Evolutionary conservation across 1,140 invertebrate species (phyloP).

Genomic region (Saccostrea echinata): DNA sequence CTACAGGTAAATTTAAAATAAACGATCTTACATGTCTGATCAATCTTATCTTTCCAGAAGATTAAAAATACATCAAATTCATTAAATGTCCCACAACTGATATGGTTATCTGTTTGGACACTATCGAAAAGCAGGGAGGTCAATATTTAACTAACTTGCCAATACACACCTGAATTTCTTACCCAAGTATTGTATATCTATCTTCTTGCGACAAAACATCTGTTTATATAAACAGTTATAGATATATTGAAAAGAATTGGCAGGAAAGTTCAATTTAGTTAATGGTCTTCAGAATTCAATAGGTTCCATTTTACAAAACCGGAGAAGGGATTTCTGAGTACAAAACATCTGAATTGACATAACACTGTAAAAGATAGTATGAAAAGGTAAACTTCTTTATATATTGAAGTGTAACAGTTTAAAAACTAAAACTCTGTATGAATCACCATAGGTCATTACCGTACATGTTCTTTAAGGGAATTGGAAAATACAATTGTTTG

Average conservation of each 20-base stretch:
- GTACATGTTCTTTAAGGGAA: background rate
- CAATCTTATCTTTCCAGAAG: conserved; percentile 31
- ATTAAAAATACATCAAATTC: conserved; percentile 37
- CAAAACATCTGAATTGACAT: conserved; percentile 7
- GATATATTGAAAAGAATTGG: conserved; percentile 19
- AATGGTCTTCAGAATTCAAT: conserved; percentile 16
- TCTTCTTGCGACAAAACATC: background rate
- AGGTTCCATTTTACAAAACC: conserved; percentile 2
- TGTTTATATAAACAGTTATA: background rate
- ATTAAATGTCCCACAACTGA: conserved; percentile 23
- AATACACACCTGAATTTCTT: conserved; percentile 18
- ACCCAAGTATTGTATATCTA: background rate
- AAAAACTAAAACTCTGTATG: background rate
- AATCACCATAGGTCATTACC: background rate
- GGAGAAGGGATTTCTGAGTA: background rate
- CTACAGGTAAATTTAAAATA: background rate
- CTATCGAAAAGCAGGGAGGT: conserved; percentile 11
- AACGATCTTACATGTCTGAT: conserved; percentile 29
- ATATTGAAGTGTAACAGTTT: background rate
- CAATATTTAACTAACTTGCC: conserved; percentile 14
- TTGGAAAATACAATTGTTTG: conserved; percentile 12
- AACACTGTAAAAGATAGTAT: background rate
- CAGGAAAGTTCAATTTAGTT: conserved; percentile 22
- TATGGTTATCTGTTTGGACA: conserved; percentile 11
- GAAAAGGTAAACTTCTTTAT: background rate